phyloP scores from a whole-genome alignment of 2,888 invertebrate genomes.

The Chorisops tibialis region DNA sequence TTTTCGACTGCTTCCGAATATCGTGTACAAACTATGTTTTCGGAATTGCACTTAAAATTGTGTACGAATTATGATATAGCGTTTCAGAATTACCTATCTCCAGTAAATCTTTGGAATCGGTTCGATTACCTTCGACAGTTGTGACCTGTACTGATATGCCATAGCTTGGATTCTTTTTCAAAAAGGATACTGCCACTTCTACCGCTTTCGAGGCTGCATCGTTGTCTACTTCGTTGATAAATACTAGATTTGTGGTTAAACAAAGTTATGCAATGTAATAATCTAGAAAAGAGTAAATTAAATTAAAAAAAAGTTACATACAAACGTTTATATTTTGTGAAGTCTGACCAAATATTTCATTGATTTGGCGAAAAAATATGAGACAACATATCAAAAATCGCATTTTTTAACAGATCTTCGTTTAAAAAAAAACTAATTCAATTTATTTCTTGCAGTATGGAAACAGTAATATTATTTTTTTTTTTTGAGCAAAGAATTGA shows the following conservation, averaged over 20 bases:
- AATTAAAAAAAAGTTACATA: slow-evolving; percentile 54
- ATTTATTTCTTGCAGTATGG: not conserved
- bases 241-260: slow-evolving; percentile 55
- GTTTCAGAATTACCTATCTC: slow-evolving; percentile 60
- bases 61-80: not conserved
- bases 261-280: slow-evolving; percentile 11
- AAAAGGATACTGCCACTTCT: slow-evolving; percentile 67
- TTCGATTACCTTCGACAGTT: slow-evolving; percentile 65
- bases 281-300: not conserved
- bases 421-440: not conserved
- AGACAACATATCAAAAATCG: not conserved
- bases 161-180: slow-evolving; percentile 65
- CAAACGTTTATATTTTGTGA: slow-evolving; percentile 71
- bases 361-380: not conserved
- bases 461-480: not conserved
- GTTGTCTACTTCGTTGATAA: slow-evolving; percentile 72
- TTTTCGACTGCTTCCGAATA: slow-evolving; percentile 64
- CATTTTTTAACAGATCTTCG: not conserved
- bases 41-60: not conserved
- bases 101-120: slow-evolving; percentile 67
- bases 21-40: slow-evolving; percentile 64
- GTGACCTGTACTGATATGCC: slow-evolving; percentile 58
- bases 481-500: not conserved
- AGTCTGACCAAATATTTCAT: slow-evolving; percentile 54
- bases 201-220: slow-evolving; percentile 67